Percentiles rank a stretch among this genome's conserved stretches.
phyloP scores from a whole-genome alignment of 2,113 vertebrate genomes.

The Platanista minor region DNA sequence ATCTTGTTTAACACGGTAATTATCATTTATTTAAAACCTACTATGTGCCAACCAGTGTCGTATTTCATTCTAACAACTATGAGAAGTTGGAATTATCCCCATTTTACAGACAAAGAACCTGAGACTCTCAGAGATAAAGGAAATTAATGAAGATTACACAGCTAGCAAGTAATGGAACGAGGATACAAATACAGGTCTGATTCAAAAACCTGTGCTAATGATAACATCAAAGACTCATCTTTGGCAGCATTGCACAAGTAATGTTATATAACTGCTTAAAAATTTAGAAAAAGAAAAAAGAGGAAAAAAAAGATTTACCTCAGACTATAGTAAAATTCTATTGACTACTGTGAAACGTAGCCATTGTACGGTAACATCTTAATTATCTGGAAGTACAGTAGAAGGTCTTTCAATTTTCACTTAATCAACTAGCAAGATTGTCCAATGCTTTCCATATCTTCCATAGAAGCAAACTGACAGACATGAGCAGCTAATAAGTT shows the following conservation, averaged over 20 bases:
- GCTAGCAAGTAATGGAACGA: background rate
- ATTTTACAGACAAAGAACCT: conserved; percentile 7
- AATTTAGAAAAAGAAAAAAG: background rate
- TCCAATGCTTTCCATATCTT: background rate
- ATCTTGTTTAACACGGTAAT: background rate
- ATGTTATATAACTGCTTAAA: background rate
- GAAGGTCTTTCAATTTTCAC: background rate
- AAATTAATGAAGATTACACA: background rate
- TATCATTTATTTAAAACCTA: background rate
- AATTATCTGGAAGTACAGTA: background rate
- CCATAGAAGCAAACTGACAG: background rate
- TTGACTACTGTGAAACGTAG: background rate
- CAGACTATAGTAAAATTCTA: background rate
- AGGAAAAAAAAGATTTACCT: background rate
- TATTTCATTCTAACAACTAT: background rate
- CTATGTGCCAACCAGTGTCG: background rate
- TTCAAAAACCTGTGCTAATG: background rate
- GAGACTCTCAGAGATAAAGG: background rate
- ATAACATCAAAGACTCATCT: background rate
- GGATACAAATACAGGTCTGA: background rate
- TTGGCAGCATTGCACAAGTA: background rate
- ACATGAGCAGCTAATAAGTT: background rate
- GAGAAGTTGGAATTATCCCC: background rate
- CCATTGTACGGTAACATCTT: background rate
- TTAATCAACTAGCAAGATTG: background rate